These are phyloP conservation scores for Platysteira castanea DNA, from an alignment of 2,113 vertebrate species.

Conservation along the genomic window DNA sequence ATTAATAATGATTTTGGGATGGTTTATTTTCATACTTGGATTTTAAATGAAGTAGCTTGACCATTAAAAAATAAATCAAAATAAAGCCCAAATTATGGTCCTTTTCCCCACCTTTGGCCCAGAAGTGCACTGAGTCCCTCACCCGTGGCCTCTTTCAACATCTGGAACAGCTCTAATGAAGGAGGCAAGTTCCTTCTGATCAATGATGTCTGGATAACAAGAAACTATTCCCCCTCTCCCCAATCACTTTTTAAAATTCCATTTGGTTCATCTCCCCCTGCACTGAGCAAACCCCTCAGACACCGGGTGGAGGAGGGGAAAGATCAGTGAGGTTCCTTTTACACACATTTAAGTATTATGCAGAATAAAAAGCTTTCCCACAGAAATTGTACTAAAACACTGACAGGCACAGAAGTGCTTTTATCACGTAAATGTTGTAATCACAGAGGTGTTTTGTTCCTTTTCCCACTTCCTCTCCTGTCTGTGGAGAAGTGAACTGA, in stretches of 20 bases:
- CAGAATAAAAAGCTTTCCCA: neutral
- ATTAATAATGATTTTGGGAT: neutral
- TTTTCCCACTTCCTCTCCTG: neutral
- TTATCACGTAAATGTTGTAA: neutral
- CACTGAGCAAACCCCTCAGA: neutral
- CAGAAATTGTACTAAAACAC: neutral
- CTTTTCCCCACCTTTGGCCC: neutral
- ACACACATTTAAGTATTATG: neutral
- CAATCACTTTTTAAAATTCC: fast-evolving
- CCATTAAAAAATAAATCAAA: neutral
- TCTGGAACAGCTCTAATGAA: neutral
- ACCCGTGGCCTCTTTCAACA: neutral
- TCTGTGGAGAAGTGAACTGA: neutral
- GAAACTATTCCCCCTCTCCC: neutral
- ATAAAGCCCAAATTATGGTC: no score
- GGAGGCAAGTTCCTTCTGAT: neutral
- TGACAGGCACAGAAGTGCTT: neutral
- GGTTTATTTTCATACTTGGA: neutral
- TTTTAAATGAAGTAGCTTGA: neutral
- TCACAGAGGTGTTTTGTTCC: neutral
- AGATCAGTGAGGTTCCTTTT: neutral
- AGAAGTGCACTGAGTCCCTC: neutral
- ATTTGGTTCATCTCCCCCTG: neutral
- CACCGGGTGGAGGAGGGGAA: neutral
- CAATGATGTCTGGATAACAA: neutral